Evolutionary conservation across 2,797 vertebrate genomes (phyloP).

Genomic region (Pseudopleuronectes americanus): DNA sequence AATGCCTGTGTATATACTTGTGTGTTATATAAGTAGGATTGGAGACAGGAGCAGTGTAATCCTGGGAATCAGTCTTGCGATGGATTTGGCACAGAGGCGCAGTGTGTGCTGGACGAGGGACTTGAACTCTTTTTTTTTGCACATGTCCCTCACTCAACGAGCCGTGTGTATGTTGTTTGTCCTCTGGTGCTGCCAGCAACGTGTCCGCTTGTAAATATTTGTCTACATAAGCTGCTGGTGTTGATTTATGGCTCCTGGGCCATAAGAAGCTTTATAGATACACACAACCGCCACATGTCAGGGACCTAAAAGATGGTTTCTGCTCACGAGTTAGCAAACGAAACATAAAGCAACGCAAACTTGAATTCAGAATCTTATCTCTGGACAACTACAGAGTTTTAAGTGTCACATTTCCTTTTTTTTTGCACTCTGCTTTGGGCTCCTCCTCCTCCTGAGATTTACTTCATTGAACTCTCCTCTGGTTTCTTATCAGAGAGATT

Average conservation of each 20-base stretch:
- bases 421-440: too few species aligned
- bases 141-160: slow-evolving; percentile 13
- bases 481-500: too few species aligned
- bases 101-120: slow-evolving; percentile 29
- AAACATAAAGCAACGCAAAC: not conserved
- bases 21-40: slow-evolving; percentile 69
- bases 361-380: not conserved
- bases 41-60: slow-evolving; percentile 58
- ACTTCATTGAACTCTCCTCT: not conserved
- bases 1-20: slow-evolving; percentile 18
- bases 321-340: not conserved
- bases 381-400: too few species aligned
- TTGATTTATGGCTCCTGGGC: not conserved
- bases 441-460: not conserved
- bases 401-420: not conserved
- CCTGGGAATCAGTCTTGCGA: slow-evolving; percentile 59
- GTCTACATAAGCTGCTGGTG: not conserved
- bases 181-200: not conserved
- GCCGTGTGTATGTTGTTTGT: not conserved
- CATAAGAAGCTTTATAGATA: not conserved
- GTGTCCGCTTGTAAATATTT: not conserved
- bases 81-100: slow-evolving; percentile 48
- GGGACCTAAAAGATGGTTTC: not conserved
- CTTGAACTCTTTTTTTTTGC: slow-evolving; percentile 7
- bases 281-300: not conserved